phyloP scores from a whole-genome alignment of 2,113 vertebrate genomes.

The Stigmatopora nigra region DNA sequence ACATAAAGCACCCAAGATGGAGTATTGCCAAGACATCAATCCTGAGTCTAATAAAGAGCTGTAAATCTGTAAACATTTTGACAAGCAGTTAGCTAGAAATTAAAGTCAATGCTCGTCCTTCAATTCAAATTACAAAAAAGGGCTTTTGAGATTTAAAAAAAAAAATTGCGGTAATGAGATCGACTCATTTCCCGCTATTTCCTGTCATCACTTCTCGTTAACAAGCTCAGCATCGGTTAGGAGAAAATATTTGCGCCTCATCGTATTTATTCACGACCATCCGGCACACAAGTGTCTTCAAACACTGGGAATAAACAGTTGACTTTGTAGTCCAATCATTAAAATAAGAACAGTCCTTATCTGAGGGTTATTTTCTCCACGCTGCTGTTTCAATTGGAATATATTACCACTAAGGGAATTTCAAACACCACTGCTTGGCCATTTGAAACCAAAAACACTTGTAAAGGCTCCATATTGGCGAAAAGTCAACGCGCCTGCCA shows the following conservation, averaged over 20 bases:
- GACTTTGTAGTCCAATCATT: background rate
- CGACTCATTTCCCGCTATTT: constrained; percentile 22
- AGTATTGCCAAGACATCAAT: constrained; percentile 50
- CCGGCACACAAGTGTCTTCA: background rate
- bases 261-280: background rate
- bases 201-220: background rate
- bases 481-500: constrained; percentile 26
- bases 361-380: background rate
- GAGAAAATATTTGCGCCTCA: background rate
- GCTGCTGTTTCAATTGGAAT: background rate
- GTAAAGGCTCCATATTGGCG: constrained; percentile 23
- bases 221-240: background rate
- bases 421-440: background rate
- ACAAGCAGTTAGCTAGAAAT: constrained; percentile 20
- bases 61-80: constrained; percentile 41
- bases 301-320: background rate
- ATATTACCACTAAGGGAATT: background rate
- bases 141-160: background rate
- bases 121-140: constrained; percentile 18
- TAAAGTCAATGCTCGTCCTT: constrained; percentile 33
- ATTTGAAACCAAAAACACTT: constrained; percentile 12
- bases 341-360: background rate
- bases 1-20: constrained; percentile 33
- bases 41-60: constrained; percentile 50
- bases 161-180: constrained; percentile 38